Conservation (phyloP, 92 coral and sea anemone species). For the Zoanthus gigantus region DNA sequence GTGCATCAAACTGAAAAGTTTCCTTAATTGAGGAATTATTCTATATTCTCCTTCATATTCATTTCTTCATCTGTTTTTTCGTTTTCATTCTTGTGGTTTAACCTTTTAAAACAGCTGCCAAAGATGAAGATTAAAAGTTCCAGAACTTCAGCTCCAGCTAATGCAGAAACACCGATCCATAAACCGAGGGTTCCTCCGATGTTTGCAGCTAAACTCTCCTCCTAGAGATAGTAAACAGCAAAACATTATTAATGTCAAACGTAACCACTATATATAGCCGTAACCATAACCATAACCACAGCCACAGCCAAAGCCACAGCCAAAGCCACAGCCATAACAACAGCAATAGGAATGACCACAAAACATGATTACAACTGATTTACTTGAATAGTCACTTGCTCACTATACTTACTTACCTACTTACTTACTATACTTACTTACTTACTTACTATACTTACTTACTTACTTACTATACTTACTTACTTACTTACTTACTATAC, state of each 20-base stretch:
- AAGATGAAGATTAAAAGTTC: conserved; percentile 18
- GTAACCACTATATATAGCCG: background rate
- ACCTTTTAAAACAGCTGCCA: conserved; percentile 13
- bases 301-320: too few relatives aligned
- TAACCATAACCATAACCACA: background rate
- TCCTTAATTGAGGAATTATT: background rate
- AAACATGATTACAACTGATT: too few relatives aligned
- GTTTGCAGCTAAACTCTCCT: conserved; percentile 37
- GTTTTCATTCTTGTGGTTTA: background rate
- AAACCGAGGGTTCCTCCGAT: conserved; percentile 40
- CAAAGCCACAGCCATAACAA: too few relatives aligned
- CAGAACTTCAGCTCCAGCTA: conserved; percentile 25
- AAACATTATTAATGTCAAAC: background rate
- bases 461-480: too few relatives aligned
- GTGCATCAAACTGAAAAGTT: background rate
- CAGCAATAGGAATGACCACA: too few relatives aligned
- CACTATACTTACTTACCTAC: too few relatives aligned
- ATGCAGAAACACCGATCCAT: conserved; percentile 40
- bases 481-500: too few relatives aligned
- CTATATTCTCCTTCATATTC: background rate
- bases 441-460: too few relatives aligned
- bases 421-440: too few relatives aligned
- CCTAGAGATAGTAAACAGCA: background rate
- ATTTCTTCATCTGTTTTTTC: background rate
- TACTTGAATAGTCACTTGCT: too few relatives aligned